These are phyloP conservation scores for Coracias cyanogaster DNA, from an alignment of 2,797 vertebrate species.

Conservation along the genomic window DNA sequence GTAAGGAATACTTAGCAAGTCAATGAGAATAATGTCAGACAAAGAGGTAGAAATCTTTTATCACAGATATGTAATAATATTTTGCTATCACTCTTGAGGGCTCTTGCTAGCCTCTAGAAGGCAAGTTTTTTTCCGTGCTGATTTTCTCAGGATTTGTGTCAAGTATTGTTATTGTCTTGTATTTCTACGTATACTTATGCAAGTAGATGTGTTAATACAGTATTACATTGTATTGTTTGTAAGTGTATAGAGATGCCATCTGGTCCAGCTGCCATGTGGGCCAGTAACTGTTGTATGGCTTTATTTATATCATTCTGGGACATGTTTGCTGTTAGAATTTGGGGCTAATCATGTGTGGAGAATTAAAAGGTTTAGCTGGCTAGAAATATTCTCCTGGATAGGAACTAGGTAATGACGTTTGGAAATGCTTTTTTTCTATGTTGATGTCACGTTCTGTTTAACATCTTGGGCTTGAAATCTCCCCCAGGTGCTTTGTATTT, in stretches of 20 bases:
- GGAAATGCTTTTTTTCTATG: neutral
- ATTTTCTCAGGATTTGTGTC: conserved; percentile 42
- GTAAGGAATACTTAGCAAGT: conserved; percentile 55
- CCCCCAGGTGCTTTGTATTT: neutral
- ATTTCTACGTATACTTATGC: conserved; percentile 9
- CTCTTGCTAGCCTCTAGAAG: conserved; percentile 27
- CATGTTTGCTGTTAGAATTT: conserved; percentile 14
- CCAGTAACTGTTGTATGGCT: conserved; percentile 23
- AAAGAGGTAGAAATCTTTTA: conserved; percentile 57
- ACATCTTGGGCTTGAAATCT: neutral
- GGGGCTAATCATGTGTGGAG: neutral
- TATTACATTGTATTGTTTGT: conserved; percentile 42
- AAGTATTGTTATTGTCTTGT: conserved; percentile 44
- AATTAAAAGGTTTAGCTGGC: neutral
- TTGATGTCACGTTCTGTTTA: neutral
- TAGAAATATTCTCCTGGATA: neutral
- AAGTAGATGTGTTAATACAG: conserved; percentile 41
- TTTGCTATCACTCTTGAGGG: neutral
- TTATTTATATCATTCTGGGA: conserved; percentile 46
- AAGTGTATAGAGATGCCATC: conserved; percentile 59
- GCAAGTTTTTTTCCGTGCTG: conserved; percentile 42
- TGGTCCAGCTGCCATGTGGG: conserved; percentile 46
- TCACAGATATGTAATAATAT: conserved; percentile 5
- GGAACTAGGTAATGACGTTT: neutral
- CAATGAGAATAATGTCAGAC: conserved; percentile 60